Base-by-base conservation (phyloP, 2,113 vertebrate genomes). In the Prolemur simus region DNA sequence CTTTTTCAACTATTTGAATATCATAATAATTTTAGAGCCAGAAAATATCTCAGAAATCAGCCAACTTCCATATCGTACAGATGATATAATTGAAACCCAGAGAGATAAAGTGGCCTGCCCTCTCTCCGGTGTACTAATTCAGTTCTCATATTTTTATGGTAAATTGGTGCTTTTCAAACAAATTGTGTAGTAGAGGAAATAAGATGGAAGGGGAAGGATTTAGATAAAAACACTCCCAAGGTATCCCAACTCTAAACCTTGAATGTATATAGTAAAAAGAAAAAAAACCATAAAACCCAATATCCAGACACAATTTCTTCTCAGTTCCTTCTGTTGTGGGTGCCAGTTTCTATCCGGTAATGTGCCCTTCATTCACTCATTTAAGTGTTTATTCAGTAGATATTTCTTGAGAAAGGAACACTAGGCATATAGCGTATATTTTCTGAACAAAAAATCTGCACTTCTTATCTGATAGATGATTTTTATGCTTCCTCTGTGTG, bases 341-440 rank as follows among this genome's bases (percentile, higher is more conserved):
- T 74, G 32, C 11, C 58, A 60, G 47, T 49, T 88, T 91, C 78
- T 52, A 18, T 64, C 47, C 10, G 76, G 42, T 37, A 89, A 66
- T 27, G 20, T 23, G 47, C 21, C 60, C 39, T 91, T 81, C 32
- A 93, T 60, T 73, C 42, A 76, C 58, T 66, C n/a, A 80, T 37
- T 74, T 27, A n/a, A 71, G 42, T 18, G 81, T 14, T 91, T 37
- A 47, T 4, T 89, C 11, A 78, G 10, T 5, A 82, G 32, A 23
- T 68, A 52, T 25, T 95, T 93, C 88, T 32, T 90, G 47, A 87
- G 90, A 95, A 89, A 81, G 34, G 81, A 89, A 86, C 6, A 81
- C 47, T 45, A 29, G 27, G 29, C 47, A 34, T 20, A 58, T 37
- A 49, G 14, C 29, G 3, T 84, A 34, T 80, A 84, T 87, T 94